Evolutionary conservation across 2,113 vertebrate genomes (phyloP), one percentile per base, ranked within the genome.

Genomic region (Oenanthe oenanthe): DNA sequence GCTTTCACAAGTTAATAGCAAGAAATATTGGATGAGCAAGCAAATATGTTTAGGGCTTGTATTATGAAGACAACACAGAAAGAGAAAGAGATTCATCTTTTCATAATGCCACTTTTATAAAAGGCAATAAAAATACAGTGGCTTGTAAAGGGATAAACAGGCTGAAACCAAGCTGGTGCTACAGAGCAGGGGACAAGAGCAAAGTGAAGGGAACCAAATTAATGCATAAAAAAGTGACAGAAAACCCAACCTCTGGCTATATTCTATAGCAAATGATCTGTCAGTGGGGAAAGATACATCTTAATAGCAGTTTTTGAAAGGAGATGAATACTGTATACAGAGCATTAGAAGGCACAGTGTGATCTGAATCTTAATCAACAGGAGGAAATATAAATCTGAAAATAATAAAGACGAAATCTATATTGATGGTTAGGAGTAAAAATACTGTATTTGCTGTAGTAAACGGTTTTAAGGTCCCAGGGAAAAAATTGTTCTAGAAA

Each of bases 351-450:
- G 77, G 72, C 53, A 18, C 36, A 31, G 56, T 22, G 92, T 96
- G 96, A 95, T 85, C 94, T 84, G 97, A 97, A 97, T 97, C 93
- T 81, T 95, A 93, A 97, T 95, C 94, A 89, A 89, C 50, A 3
- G 1, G 36, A 61, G 86, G 92, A 95, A 96, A 91, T 95, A 97
- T 84, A 94, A 95, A 96, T 96, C 95, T 93, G 88, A 92, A 97
- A 96, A 97, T 95, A 94, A 97, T 97, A 93, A 95, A 97, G 84
- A 89, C 0, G 25, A 89, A 97, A 95, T 96, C 96, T 88, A 89
- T 97, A 96, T 95, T 96, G 95, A 96, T 96, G 90, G 77, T 81
- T 79, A 54, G 89, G 57, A 96, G 93, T 93, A 93, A 94, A 96
- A 96, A 72, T 67, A 47, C 85, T 95, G 85, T 95, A 95, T 95